Percentiles rank a stretch among this genome's conserved stretches.
Conservation (phyloP, 2,113 vertebrate species). For the Naja naja region DNA sequence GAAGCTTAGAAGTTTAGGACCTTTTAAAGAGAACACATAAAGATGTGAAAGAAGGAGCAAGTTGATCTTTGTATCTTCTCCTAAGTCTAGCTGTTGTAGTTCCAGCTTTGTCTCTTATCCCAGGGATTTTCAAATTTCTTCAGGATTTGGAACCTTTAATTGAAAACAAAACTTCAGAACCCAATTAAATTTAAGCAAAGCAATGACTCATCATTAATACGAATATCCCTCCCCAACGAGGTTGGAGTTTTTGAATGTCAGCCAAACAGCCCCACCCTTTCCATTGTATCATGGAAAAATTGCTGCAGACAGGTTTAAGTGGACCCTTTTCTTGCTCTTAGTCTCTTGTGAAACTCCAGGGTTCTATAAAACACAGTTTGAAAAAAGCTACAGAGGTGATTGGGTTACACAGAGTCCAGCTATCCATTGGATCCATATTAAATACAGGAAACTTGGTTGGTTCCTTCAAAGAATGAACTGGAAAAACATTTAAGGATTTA, state of each 20-base stretch:
- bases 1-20: fast-evolving
- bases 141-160: not conserved
- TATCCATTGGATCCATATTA: not conserved
- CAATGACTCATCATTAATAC: not conserved
- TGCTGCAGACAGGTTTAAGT: not conserved
- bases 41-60: not conserved
- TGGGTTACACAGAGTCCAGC: not conserved
- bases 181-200: not conserved
- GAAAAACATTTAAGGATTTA: not conserved
- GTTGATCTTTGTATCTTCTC: slow-evolving; percentile 15
- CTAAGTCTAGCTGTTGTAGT: not conserved
- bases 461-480: not conserved
- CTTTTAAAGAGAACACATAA: slow-evolving; percentile 4
- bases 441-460: not conserved
- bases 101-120: not conserved
- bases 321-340: not conserved
- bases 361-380: not conserved
- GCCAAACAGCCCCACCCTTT: not conserved
- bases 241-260: not conserved
- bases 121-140: not conserved
- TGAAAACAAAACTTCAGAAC: not conserved
- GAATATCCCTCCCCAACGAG: not conserved
- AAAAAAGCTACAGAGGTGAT: not conserved
- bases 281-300: not conserved
- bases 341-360: not conserved